Base-by-base conservation (phyloP, 2,797 vertebrate species). In the Galaxias olidus region DNA sequence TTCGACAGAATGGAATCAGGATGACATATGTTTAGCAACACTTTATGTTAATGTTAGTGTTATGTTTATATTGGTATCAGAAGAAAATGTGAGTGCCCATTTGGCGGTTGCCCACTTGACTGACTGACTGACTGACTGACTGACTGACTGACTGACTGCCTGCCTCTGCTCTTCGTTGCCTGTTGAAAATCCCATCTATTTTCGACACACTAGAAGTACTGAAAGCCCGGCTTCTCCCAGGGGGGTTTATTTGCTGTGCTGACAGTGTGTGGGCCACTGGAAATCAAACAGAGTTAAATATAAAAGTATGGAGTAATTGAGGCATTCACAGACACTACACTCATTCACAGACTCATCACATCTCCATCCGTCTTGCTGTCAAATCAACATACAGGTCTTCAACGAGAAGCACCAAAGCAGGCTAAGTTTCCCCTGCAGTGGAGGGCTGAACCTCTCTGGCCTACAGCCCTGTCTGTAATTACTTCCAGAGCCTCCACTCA, bases 221-320 rank as follows among this genome's bases (percentile, higher is more conserved):
- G 47, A 61, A 15, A 12, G 30, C 30, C 47, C 49, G 14, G 41
- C 59, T n/a, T n/a, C n/a, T 11, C 59, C 18, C 30, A 12, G 0
- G 5, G 6, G 51, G 42, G 56, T 5, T 59, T 18, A 45, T 19
- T 45, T 59, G 43, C 56, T 45, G 10, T 59, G 56, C 11, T 45
- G 43, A 59, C 42, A 59, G 17, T 19, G 17, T 46, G 43, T 46
- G 43, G 47, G 15, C 30, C 59, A 11, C 2, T 4, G 45, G 19
- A 60, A 61, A 61, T 7, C 59, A 18, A 50, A 61, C 59, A 42
- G 13, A 30, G 49, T 42, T 8, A 49, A 12, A 51, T 61, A 61
- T 61, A 50, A 30, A 50, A 41, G 46, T 12, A 11, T 47, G 44
- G 43, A 47, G 19, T 60, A n/a, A 50, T 50, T 18, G 43, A 47